Base-by-base conservation (phyloP, 2,797 vertebrate genomes). In the Xiphophorus birchmanni region DNA sequence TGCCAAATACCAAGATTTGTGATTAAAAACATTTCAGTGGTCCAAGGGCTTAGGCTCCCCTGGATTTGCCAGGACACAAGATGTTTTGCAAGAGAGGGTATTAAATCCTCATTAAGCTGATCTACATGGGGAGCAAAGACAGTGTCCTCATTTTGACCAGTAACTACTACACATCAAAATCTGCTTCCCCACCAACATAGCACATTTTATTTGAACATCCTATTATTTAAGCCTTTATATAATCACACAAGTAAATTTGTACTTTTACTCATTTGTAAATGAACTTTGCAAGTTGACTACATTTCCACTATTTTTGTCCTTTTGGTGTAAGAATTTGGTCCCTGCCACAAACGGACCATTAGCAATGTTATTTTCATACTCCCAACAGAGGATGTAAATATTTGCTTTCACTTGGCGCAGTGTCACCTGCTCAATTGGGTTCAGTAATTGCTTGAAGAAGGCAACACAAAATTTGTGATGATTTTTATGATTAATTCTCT, bases 101-200 rank as follows among this genome's bases (percentile, higher is more conserved):
- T 90, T 88, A 93, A 94, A 90, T 93, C 92, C 80, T 83, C 85
- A 90, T 93, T 94, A 95, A 94, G 91, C 92, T 91, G 92, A 92
- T 94, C 88, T 92, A 67, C 83, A 56, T 45, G 37, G 73, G 85
- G 87, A 81, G 81, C 45, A 21, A 82, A 89, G 87, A 91, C 84
- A 71, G 88, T 74, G 89, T 88, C 92, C 92, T 91, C 87, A 72
- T 94, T 94, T 91, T 81, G 80, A 89, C 80, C 60, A 69, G 67
- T 44, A 84, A 80, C 81, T 65, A 79, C 76, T 65, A 67, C 78
- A 76, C 86, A 81, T 80, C 58, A 85, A 88, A 87, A 48, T 80
- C 79, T 72, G 4, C 71, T 86, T 84, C 76, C 79, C 81, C 63
- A 63, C 75, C 5, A n/a, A 58, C 45, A 74, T 56, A 76, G 47